phyloP scores from a whole-genome alignment of 2,888 invertebrate species.

The Acanthoscelides obtectus region DNA sequence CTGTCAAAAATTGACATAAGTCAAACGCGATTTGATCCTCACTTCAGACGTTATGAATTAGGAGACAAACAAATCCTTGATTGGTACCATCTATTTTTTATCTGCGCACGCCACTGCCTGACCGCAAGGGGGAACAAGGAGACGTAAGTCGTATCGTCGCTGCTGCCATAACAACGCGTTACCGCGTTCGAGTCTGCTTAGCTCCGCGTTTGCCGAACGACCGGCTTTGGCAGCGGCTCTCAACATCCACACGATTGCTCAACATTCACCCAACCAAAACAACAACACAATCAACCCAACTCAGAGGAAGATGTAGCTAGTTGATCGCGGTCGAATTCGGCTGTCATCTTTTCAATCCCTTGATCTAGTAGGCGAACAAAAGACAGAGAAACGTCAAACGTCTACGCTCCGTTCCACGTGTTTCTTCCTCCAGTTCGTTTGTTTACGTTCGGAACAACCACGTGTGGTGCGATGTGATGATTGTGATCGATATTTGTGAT shows the following conservation, averaged over 20 bases:
- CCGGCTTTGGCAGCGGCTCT: neutral
- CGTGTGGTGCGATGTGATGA: neutral
- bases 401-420: neutral
- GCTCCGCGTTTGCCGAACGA: neutral
- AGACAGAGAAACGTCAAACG: neutral
- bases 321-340: no score
- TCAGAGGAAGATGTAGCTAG: neutral
- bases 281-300: neutral
- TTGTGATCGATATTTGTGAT: neutral
- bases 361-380: neutral
- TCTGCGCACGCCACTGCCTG: neutral
- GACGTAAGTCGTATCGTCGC: neutral
- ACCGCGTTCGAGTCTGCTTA: neutral
- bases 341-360: neutral
- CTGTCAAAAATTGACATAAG: no score
- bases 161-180: neutral
- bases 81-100: no score
- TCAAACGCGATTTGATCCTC: no score
- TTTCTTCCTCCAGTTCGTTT: neutral
- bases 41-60: no score
- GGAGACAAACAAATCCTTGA: no score
- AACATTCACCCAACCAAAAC: neutral
- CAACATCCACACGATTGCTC: neutral
- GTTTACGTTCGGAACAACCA: neutral
- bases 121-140: neutral